Evolutionary conservation across 2,888 invertebrate genomes (phyloP).

Genomic region (Pyralis farinalis): DNA sequence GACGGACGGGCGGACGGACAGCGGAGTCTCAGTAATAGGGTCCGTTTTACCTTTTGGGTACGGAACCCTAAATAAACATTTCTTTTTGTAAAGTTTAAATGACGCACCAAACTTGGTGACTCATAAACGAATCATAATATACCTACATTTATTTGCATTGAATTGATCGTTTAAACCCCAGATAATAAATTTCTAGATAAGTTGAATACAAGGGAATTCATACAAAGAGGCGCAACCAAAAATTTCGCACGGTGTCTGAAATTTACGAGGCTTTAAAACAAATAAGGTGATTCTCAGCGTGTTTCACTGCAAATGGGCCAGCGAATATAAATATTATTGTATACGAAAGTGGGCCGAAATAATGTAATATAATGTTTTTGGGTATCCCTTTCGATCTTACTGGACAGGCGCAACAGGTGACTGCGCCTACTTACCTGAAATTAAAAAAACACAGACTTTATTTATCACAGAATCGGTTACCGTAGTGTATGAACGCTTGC

Average conservation of each 20-base stretch:
- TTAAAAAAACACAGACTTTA: slow-evolving; percentile 18
- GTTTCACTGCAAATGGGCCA: slow-evolving; percentile 39
- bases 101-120: too few relatives aligned
- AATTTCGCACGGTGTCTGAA: slow-evolving; percentile 43
- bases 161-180: too few relatives aligned
- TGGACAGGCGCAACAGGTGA: slow-evolving; percentile 9
- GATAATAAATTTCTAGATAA: background rate
- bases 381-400: slow-evolving; percentile 4
- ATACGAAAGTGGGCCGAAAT: slow-evolving; percentile 12
- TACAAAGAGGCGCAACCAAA: slow-evolving; percentile 9
- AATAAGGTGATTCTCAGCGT: slow-evolving; percentile 36
- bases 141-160: too few relatives aligned
- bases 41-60: too few relatives aligned
- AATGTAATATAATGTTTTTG: slow-evolving; percentile 11
- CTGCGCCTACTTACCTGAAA: slow-evolving; percentile 38
- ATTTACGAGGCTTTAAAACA: slow-evolving; percentile 47
- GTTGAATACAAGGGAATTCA: background rate
- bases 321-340: slow-evolving; percentile 38
- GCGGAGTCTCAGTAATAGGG: too few relatives aligned
- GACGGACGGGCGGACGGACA: too few relatives aligned
- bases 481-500: too few relatives aligned
- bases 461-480: too few relatives aligned
- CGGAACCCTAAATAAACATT: too few relatives aligned
- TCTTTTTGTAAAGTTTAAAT: too few relatives aligned
- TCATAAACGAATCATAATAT: too few relatives aligned